Evolutionary conservation across 2,113 vertebrate genomes (phyloP).

Genomic region (Mixornis gularis): DNA sequence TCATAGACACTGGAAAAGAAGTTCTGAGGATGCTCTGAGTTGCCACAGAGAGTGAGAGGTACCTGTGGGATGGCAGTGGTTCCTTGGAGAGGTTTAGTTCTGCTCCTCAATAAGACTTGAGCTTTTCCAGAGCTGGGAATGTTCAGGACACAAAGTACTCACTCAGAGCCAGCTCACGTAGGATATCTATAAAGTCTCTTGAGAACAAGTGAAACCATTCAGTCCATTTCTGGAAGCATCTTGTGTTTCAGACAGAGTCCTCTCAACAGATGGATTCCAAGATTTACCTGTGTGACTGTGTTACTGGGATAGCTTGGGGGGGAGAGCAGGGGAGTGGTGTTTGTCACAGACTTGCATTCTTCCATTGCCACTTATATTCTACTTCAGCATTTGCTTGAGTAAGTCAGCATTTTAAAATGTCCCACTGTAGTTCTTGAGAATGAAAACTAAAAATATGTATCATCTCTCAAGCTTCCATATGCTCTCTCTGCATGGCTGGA

Average conservation of each 20-base stretch:
- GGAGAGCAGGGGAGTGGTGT: background rate
- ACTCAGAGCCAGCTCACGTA: background rate
- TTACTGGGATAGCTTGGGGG: background rate
- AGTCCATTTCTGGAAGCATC: background rate
- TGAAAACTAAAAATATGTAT: background rate
- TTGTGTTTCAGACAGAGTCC: background rate
- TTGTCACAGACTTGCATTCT: background rate
- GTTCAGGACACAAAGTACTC: background rate
- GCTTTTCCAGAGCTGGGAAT: background rate
- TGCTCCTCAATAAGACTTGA: background rate
- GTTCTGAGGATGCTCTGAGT: background rate
- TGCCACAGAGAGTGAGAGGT: background rate
- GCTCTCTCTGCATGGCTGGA: background rate
- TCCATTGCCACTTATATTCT: background rate
- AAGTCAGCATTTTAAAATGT: background rate
- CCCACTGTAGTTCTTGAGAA: background rate
- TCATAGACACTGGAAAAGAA: background rate
- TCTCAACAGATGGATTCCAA: background rate
- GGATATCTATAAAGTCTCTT: accelerated
- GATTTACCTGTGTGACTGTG: background rate
- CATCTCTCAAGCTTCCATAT: background rate
- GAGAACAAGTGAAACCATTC: background rate
- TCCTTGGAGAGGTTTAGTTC: background rate
- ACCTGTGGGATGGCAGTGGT: background rate
- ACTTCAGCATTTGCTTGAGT: background rate